Evolutionary conservation across 2,113 vertebrate genomes (phyloP).

Genomic region (Lota lota): DNA sequence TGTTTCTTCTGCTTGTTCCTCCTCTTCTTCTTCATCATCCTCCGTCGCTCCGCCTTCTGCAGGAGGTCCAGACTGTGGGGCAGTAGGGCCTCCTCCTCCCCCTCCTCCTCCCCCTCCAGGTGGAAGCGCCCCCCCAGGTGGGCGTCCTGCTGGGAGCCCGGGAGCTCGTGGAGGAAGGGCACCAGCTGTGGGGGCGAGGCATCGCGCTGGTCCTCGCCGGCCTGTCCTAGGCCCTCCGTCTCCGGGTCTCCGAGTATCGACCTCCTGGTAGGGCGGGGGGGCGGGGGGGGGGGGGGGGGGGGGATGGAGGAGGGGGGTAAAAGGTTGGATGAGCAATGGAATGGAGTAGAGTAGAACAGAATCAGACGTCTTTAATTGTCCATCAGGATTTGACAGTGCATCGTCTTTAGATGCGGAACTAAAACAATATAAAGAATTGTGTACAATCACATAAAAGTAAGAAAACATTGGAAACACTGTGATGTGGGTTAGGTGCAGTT

Average conservation of each 20-base stretch:
- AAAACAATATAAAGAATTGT: no score
- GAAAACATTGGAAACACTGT: no score
- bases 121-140: no score
- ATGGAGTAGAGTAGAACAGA: constrained; percentile 1
- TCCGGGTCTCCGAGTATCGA: constrained; percentile 31
- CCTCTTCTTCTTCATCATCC: constrained; percentile 78
- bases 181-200: constrained; percentile 37
- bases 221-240: constrained; percentile 21
- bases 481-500: no score
- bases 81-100: constrained; percentile 63
- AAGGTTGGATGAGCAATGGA: not conserved
- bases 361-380: no score
- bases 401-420: no score
- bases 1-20: constrained; percentile 74
- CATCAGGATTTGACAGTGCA: no score
- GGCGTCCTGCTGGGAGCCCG: constrained; percentile 50
- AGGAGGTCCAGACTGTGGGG: constrained; percentile 65
- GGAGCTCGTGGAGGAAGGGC: constrained; percentile 67
- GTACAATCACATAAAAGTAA: no score
- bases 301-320: no score
- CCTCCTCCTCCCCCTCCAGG: constrained; percentile 33
- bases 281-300: constrained; percentile 11
- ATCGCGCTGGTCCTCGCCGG: constrained; percentile 18
- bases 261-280: constrained; percentile 30
- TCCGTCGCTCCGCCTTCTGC: constrained; percentile 72